Conservation (phyloP, 2,888 invertebrate species). For the Ctena decussata region DNA sequence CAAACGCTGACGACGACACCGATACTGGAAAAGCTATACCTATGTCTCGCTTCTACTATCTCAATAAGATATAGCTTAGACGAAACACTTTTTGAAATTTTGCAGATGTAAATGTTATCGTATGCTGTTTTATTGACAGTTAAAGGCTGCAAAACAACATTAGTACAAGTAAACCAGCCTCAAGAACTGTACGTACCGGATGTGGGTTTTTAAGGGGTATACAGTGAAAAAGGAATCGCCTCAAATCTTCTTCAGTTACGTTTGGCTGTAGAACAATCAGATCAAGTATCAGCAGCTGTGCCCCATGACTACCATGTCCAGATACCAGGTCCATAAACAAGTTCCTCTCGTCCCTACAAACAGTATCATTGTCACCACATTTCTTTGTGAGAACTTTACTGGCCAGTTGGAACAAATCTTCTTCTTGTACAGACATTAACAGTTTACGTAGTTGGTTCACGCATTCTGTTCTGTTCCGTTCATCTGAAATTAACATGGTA, state of each 20-base stretch:
- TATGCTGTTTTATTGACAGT: too few relatives aligned
- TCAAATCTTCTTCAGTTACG: conserved; percentile 52
- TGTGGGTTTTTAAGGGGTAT: conserved; percentile 39
- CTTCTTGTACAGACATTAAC: conserved; percentile 46
- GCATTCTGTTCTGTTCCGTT: conserved; percentile 68
- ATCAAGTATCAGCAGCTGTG: conserved; percentile 65
- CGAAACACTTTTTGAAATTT: too few relatives aligned
- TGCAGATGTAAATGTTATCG: too few relatives aligned
- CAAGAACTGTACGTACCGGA: conserved; percentile 19
- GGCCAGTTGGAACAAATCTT: conserved; percentile 60
- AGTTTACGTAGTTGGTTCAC: conserved; percentile 60
- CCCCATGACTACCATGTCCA: conserved; percentile 55
- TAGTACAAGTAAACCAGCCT: background rate
- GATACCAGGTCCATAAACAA: conserved; percentile 71
- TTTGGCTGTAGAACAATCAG: conserved; percentile 56
- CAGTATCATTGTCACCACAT: conserved; percentile 54
- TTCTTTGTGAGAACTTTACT: conserved; percentile 36
- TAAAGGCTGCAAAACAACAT: background rate
- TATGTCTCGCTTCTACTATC: too few relatives aligned
- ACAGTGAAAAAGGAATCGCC: conserved; percentile 52
- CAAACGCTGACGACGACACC: too few relatives aligned
- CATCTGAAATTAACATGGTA: conserved; percentile 60
- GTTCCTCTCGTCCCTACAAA: conserved; percentile 62
- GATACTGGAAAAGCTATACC: too few relatives aligned
- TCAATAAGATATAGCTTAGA: too few relatives aligned